phyloP scores from a whole-genome alignment of 2,888 invertebrate genomes.

The Pyrocoelia pectoralis region DNA sequence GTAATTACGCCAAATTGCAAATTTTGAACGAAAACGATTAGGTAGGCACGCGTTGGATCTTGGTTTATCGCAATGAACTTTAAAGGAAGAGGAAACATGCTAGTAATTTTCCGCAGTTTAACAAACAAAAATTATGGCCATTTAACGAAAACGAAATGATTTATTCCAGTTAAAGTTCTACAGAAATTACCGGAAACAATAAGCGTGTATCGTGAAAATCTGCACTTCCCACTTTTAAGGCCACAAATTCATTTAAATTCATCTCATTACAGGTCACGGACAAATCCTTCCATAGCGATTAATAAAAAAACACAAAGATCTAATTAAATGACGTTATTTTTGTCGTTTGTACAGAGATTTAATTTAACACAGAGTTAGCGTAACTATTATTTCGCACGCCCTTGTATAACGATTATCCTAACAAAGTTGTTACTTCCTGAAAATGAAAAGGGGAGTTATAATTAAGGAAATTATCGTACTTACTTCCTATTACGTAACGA shows the following conservation, averaged over 20 bases:
- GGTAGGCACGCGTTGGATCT: too few relatives aligned
- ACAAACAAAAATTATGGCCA: too few relatives aligned
- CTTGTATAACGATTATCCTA: neutral
- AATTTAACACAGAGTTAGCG: neutral
- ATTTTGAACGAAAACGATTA: too few relatives aligned
- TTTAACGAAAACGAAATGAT: too few relatives aligned
- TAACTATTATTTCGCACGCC: neutral
- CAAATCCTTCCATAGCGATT: conserved; percentile 15
- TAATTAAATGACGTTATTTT: neutral
- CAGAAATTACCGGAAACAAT: conserved; percentile 21
- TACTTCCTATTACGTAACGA: neutral
- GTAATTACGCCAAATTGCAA: too few relatives aligned
- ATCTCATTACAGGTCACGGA: conserved; percentile 25
- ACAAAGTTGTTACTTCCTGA: conserved; percentile 3
- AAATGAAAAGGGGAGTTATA: neutral
- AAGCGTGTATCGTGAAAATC: conserved; percentile 29
- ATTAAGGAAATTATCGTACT: neutral
- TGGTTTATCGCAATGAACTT: too few relatives aligned
- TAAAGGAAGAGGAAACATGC: too few relatives aligned
- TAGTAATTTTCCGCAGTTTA: too few relatives aligned
- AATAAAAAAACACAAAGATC: neutral
- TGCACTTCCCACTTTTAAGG: conserved; percentile 37
- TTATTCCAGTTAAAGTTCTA: neutral
- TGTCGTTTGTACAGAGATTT: neutral
- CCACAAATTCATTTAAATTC: conserved; percentile 23